A percentile compares a stretch with the other conserved stretches of the same genome.
Conservation (phyloP, 2,888 invertebrate species). For the Sinotaia quadrata region DNA sequence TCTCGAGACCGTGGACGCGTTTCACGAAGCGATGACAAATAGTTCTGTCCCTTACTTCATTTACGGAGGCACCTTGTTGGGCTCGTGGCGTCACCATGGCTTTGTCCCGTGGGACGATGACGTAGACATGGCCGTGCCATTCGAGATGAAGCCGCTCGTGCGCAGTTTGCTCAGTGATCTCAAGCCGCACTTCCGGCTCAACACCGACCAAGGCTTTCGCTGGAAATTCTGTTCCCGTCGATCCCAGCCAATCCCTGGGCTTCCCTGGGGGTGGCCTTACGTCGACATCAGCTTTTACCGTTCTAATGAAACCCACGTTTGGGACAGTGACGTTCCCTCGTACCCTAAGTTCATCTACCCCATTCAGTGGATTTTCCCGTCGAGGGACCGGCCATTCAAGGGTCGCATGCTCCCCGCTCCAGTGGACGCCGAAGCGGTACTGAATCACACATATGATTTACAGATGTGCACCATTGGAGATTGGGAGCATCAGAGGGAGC, state of each 20-base stretch:
- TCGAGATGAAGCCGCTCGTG: conserved; percentile 12
- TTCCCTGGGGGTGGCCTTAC: conserved; percentile 38
- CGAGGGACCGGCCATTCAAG: conserved; percentile 34
- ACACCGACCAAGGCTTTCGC: conserved; percentile 22
- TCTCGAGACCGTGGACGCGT: conserved; percentile 13
- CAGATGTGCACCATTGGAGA: conserved; percentile 29
- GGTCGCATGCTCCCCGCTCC: conserved; percentile 37
- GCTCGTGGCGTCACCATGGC: conserved; percentile 45
- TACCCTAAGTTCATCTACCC: conserved; percentile 22
- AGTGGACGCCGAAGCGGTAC: conserved; percentile 26
- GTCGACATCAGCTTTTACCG: too few species aligned
- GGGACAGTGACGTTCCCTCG: conserved; percentile 34
- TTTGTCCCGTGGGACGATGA: conserved; percentile 52
- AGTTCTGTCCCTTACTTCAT: conserved; percentile 39
- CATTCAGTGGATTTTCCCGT: conserved; percentile 35
- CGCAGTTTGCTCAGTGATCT: conserved; percentile 12
- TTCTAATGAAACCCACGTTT: conserved; percentile 38
- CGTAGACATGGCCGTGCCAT: conserved; percentile 39
- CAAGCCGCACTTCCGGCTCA: conserved; percentile 28
- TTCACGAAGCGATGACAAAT: conserved; percentile 19
- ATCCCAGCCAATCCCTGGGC: conserved; percentile 22
- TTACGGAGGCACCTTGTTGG: conserved; percentile 43
- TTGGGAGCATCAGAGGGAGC: too few species aligned
- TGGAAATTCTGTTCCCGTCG: conserved; percentile 41
- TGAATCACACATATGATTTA: conserved; percentile 28